Evolutionary conservation across 2,888 invertebrate species (phyloP), one percentile per base, ranked within the genome.

Genomic region (Trichogramma dendrolimi): DNA sequence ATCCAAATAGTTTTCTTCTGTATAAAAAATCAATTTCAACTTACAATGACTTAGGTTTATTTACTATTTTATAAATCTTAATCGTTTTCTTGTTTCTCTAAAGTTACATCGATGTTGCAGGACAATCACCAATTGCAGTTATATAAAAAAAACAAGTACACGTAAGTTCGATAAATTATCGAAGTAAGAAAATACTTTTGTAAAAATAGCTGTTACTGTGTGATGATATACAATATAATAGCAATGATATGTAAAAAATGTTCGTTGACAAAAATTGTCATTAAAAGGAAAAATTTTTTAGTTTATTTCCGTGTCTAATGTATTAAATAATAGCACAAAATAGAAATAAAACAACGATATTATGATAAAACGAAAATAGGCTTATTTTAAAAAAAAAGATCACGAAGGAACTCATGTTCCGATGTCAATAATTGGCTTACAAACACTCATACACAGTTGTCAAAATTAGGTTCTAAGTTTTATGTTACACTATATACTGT

Each of bases 391-490:
- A 66, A 70, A 68, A 71, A 64, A 69, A 65, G 66, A 70, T 68
- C 67, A 66, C 67, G 58, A 67, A 69, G 67, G 61, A 70, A 69
- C 68, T 62, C 64, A 70, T 70, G 70, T 68, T 69, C 70, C 70
- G 68, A 66, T 70, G 68, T 71, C 67, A 67, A 68, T 64, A 64
- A 60, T 70, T 68, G 66, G 55, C 63, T 66, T 66, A 64, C 67
- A 69, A 67, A 69, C 70, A 73, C 67, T 70, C 70, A 67, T 73
- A 71, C 67, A 71, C 67, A 70, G 64, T 70, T 63, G 58, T 65
- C 56, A 61, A 63, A 66, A 62, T 61, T 60, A 64, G 60, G 49
- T 46, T 64, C 59, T 62, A 66, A 55, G 44, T 27, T 27, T 27
- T 62, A 58, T 66, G 60, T 66, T 61, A 64, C 59, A 58, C 62